Percentiles rank a stretch among this genome's conserved stretches.
Evolutionary conservation across 1,140 invertebrate species (phyloP).

Genomic region (Lerema accius): DNA sequence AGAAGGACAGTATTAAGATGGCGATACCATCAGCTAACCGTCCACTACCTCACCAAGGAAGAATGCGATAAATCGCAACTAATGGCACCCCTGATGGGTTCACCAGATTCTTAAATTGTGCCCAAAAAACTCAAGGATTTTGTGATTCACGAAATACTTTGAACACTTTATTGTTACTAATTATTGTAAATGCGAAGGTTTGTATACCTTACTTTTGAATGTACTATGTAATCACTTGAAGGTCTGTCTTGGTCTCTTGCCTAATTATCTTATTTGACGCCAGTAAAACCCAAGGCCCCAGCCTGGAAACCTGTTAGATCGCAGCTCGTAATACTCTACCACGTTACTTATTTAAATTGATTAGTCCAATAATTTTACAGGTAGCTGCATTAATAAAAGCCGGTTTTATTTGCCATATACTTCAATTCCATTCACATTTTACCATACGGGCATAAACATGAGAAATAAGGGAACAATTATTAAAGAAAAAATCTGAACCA

Average conservation of each 20-base stretch:
- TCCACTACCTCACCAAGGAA: slow-evolving; percentile 12
- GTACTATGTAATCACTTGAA: too few species aligned
- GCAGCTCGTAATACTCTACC: background rate
- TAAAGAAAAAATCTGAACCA: too few species aligned
- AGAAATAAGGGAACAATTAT: too few species aligned
- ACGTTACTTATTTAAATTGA: background rate
- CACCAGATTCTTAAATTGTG: slow-evolving; percentile 7
- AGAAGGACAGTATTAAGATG: too few species aligned
- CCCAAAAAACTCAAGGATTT: slow-evolving; percentile 13
- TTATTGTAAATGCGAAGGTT: background rate
- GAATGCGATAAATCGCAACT: slow-evolving; percentile 17
- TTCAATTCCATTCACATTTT: too few species aligned
- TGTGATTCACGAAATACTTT: background rate
- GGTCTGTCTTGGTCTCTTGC: background rate
- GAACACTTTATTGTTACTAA: too few species aligned
- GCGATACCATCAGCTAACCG: slow-evolving; percentile 21
- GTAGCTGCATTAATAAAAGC: background rate
- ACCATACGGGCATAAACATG: too few species aligned
- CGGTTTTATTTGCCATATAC: background rate
- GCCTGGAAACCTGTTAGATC: background rate
- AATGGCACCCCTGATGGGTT: slow-evolving; percentile 6
- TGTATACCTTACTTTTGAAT: background rate
- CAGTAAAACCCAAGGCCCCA: background rate
- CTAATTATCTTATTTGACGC: background rate
- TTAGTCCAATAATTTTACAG: background rate